Base-by-base conservation (phyloP, 2,888 invertebrate genomes). In the Alentia gelatinosa region DNA sequence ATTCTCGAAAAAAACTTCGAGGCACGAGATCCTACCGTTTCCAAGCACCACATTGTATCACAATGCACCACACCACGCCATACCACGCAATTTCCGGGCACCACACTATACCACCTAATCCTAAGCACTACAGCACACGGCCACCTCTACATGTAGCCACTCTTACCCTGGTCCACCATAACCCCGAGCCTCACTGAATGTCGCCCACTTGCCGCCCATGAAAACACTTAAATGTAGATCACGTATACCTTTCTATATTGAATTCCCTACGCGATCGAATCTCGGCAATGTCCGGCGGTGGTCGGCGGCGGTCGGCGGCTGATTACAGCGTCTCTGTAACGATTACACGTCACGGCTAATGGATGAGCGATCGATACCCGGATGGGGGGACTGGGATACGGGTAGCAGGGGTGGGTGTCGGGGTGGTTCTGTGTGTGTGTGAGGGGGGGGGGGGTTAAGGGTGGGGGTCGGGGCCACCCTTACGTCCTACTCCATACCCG, bases 331-430 rank as follows among this genome's bases (percentile, higher is more conserved):
- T 30, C 47, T 35, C 42, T n/a, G 47, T 86, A 86, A 86, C 86
- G 86, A 86, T 50, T 42, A 86, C 86, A 86, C 86, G 86, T 86
- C 86, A 86, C 79, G 47, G 19, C 47, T 86, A 86, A 86, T 86
- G 86, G 86, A 50, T 86, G 86, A 86, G 33, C 50, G 47, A 86
- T 86, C 86, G 47, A 86, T 86, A 30, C 15, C 50, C 33, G 86
- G 47, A 33, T 33, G 30, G 47, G 23, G 86, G 26, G 86, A 7
- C 26, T n/a, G n/a, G 79, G 79, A 7, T n/a, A 63, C 23, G 47
- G 9, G 47, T 47, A 19, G 47, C 9, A 47, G 47, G 47, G 47
- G 47, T 9, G 47, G 47, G 47, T 9, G 47, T 9, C 9, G 9
- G 47, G 47, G 47, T 47, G 47, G 47, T 12, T 19, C 9, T 9